These are phyloP conservation scores for Trachelus troglodyta DNA, from an alignment of 2,888 invertebrate species.

Conservation along the genomic window DNA sequence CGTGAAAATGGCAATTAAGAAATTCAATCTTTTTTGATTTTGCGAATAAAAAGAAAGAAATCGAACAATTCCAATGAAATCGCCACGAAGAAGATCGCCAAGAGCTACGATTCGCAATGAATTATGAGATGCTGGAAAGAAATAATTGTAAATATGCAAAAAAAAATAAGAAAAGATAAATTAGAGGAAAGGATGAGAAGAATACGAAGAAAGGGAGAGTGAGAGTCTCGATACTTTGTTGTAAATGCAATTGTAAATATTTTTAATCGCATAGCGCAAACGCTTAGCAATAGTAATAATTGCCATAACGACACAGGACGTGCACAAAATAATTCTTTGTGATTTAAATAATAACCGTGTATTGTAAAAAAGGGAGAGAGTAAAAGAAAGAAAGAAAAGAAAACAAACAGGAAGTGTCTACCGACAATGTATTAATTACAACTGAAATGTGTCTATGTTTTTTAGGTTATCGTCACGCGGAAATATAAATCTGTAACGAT, in stretches of 20 bases:
- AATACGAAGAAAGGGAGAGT: too few species aligned
- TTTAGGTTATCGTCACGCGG: conserved; percentile 37
- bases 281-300: conserved; percentile 40
- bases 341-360: conserved; percentile 27
- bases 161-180: background rate
- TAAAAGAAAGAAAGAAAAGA: background rate
- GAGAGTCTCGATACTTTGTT: conserved; percentile 14
- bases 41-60: too few species aligned
- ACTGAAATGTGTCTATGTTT: conserved; percentile 37
- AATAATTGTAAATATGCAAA: background rate
- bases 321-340: conserved; percentile 46
- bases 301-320: conserved; percentile 47
- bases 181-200: too few species aligned
- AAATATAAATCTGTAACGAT: conserved; percentile 26
- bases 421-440: conserved; percentile 9
- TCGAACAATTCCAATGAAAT: too few species aligned
- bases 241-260: conserved; percentile 39
- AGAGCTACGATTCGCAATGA: too few species aligned
- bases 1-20: too few species aligned
- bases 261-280: conserved; percentile 42
- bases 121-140: too few species aligned
- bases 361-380: conserved; percentile 20
- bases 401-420: background rate
- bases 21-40: too few species aligned
- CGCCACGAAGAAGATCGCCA: too few species aligned